Percentiles rank a stretch among this genome's conserved stretches.
These are phyloP conservation scores for Hemicrepidius hirtus DNA, from an alignment of 2,888 invertebrate genomes.

Conservation along the genomic window DNA sequence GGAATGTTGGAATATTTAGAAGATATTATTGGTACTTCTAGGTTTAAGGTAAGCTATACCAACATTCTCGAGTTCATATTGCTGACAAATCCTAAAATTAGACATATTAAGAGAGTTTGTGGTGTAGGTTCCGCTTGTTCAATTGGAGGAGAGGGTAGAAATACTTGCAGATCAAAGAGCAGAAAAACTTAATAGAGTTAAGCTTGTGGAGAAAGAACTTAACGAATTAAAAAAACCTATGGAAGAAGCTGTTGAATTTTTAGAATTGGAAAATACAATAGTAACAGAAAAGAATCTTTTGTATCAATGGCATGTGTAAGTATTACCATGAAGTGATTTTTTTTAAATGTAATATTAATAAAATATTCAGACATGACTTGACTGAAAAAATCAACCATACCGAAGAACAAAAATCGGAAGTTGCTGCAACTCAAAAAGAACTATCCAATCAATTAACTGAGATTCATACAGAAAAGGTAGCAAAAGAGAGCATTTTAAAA, in stretches of 20 bases:
- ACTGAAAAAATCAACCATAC: constrained; percentile 75
- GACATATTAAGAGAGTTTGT: too few relatives aligned
- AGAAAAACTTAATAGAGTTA: constrained; percentile 90
- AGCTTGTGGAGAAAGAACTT: constrained; percentile 88
- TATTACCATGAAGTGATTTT: constrained; percentile 36
- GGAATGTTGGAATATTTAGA: constrained; percentile 99
- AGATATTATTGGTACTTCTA: constrained; percentile 95
- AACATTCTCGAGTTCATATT: too few relatives aligned
- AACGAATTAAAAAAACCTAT: constrained; percentile 85
- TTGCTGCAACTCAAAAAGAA: constrained; percentile 77
- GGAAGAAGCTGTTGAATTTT: constrained; percentile 84
- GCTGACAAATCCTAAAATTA: too few relatives aligned
- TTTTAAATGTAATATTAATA: constrained; percentile 6
- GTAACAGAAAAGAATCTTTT: constrained; percentile 81
- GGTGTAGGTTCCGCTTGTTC: constrained; percentile 83
- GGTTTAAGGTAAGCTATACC: constrained; percentile 80
- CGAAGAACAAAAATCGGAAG: constrained; percentile 75
- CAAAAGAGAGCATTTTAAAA: constrained; percentile 67
- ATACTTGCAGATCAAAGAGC: constrained; percentile 82
- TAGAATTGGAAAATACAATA: constrained; percentile 87
- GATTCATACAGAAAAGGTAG: constrained; percentile 73
- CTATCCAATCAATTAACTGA: constrained; percentile 76
- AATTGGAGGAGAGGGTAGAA: constrained; percentile 84
- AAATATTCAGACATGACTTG: constrained; percentile 73
- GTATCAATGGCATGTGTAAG: constrained; percentile 82